phyloP scores from a whole-genome alignment of 2,113 vertebrate genomes.

The Tachysurus vachellii region DNA sequence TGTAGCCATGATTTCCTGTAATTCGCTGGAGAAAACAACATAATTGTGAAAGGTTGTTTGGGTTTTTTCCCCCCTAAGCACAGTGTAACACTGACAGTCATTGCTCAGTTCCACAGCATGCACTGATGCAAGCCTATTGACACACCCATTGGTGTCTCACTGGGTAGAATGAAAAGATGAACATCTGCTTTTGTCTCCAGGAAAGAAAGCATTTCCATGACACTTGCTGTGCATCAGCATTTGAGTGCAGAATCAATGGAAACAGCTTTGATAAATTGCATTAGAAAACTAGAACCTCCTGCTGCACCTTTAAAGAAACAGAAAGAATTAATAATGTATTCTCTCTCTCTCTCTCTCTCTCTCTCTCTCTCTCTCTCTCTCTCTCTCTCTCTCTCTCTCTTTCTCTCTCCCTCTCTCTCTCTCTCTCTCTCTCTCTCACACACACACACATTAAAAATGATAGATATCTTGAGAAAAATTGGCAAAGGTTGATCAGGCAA shows the following conservation, averaged over 20 bases:
- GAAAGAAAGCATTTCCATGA: slow-evolving; percentile 6
- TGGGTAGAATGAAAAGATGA: slow-evolving; percentile 24
- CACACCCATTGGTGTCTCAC: background rate
- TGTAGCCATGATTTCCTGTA: background rate
- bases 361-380: background rate
- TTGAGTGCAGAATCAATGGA: slow-evolving; percentile 11
- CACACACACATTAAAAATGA: background rate
- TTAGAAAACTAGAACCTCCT: background rate
- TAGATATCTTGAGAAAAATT: background rate
- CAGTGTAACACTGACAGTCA: background rate
- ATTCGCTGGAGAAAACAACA: background rate
- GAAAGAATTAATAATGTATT: background rate
- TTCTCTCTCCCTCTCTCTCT: background rate
- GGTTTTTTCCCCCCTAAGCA: background rate
- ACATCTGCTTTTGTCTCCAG: slow-evolving; percentile 20
- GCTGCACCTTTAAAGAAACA: background rate
- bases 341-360: background rate
- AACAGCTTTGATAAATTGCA: background rate
- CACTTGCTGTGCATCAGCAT: slow-evolving; percentile 14
- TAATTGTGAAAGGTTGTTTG: slow-evolving; percentile 10
- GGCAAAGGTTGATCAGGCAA: background rate
- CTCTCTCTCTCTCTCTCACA: background rate
- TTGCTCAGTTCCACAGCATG: slow-evolving; percentile 32
- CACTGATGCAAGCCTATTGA: slow-evolving; percentile 26
- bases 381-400: background rate